These are phyloP conservation scores for Colaptes auratus DNA, from an alignment of 2,113 vertebrate genomes.

Conservation along the genomic window DNA sequence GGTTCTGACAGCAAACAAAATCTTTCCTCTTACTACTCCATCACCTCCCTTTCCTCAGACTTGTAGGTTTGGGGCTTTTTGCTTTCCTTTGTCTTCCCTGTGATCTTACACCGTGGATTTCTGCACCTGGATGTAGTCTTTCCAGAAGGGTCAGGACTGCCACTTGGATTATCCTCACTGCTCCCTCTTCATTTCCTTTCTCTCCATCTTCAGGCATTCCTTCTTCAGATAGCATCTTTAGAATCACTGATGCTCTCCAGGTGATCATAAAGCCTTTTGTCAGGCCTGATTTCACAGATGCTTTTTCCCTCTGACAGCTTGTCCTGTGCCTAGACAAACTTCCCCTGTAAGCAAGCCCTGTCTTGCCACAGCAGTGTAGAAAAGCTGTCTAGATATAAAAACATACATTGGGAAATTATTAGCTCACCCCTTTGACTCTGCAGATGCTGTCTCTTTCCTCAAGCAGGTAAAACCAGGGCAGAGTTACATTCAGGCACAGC, in stretches of 20 bases:
- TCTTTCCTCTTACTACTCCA: background rate
- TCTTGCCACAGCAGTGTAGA: background rate
- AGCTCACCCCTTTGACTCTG: background rate
- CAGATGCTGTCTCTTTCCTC: background rate
- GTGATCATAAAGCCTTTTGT: constrained; percentile 35
- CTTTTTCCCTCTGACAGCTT: constrained; percentile 8
- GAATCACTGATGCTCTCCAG: background rate
- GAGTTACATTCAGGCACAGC: background rate
- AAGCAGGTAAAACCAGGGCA: background rate
- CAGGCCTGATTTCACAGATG: background rate
- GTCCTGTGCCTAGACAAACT: background rate
- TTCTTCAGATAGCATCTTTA: background rate
- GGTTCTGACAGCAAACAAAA: background rate
- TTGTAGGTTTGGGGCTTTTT: background rate
- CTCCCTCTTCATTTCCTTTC: background rate
- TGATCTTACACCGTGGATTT: background rate
- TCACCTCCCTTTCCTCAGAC: background rate
- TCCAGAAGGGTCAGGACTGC: background rate
- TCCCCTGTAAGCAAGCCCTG: background rate
- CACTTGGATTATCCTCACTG: background rate
- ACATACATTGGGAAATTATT: background rate
- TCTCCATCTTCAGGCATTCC: background rate
- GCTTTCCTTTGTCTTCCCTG: background rate
- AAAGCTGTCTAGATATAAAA: constrained; percentile 1
- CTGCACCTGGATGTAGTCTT: background rate